phyloP scores from a whole-genome alignment of 2,888 invertebrate genomes.

The Synergus gifuensis region DNA sequence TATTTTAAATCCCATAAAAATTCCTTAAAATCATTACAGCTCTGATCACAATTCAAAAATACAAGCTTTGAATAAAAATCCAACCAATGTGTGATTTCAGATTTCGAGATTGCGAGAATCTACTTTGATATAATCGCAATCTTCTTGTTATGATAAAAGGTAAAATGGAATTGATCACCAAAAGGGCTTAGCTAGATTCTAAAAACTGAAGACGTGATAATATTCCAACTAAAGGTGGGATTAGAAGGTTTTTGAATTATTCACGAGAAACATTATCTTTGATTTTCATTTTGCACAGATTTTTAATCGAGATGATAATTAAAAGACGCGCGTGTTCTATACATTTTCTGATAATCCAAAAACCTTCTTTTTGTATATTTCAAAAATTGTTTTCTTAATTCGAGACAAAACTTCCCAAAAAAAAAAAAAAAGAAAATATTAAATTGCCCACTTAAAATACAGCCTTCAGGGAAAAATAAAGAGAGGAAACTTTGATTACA shows the following conservation, averaged over 20 bases:
- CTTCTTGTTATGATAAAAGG: too few species aligned
- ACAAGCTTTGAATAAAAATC: too few species aligned
- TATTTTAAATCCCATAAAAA: too few species aligned
- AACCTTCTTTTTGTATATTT: background rate
- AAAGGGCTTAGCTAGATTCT: too few species aligned
- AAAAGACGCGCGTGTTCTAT: background rate
- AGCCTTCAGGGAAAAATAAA: background rate
- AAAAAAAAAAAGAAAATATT: background rate
- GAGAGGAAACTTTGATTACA: background rate
- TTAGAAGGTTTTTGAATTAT: slow-evolving; percentile 6
- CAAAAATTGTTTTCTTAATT: background rate
- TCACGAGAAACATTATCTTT: slow-evolving; percentile 16
- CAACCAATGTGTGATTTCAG: too few species aligned
- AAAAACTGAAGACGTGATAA: too few species aligned
- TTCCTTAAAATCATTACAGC: too few species aligned
- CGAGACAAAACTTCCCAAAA: background rate
- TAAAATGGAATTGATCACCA: too few species aligned
- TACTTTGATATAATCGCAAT: too few species aligned
- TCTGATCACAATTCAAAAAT: too few species aligned
- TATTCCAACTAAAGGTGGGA: slow-evolving; percentile 5
- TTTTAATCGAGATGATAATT: background rate
- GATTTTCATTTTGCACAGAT: background rate
- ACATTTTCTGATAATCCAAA: too few species aligned
- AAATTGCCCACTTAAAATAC: slow-evolving; percentile 1
- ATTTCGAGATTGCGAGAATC: too few species aligned